These are phyloP conservation scores for Phania funesta DNA, from an alignment of 2,888 invertebrate species.

Conservation along the genomic window DNA sequence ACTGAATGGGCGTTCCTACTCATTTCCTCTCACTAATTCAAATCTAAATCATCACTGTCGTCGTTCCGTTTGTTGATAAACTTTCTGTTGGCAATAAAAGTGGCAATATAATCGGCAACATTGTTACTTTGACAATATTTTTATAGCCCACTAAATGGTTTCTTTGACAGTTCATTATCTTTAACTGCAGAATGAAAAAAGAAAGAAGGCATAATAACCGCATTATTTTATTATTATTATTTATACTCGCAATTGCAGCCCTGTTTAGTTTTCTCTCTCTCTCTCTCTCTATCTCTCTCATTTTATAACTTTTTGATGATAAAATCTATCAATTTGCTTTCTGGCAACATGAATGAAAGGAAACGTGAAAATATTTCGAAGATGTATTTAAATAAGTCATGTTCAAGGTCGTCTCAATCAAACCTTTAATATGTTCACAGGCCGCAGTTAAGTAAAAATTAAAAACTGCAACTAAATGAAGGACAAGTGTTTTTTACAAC, in stretches of 20 bases:
- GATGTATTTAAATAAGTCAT: constrained; percentile 19
- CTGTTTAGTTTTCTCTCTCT: neutral
- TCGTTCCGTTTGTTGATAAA: neutral
- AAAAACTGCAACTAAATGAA: constrained; percentile 8
- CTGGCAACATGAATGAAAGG: neutral
- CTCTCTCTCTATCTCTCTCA: too few relatives aligned
- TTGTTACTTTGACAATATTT: constrained; percentile 70
- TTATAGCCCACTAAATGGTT: constrained; percentile 68
- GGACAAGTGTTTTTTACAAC: constrained; percentile 19
- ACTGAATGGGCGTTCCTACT: constrained; percentile 51
- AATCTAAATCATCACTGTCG: constrained; percentile 40
- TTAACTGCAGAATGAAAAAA: constrained; percentile 20
- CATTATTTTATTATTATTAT: too few relatives aligned
- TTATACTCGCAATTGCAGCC: neutral
- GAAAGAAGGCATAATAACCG: constrained; percentile 12
- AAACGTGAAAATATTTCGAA: neutral
- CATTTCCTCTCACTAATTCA: constrained; percentile 52
- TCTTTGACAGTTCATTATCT: constrained; percentile 71
- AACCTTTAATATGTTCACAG: neutral
- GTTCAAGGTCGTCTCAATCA: constrained; percentile 32
- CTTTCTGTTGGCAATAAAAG: constrained; percentile 59
- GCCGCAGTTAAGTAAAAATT: constrained; percentile 7
- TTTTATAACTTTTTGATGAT: constrained; percentile 29
- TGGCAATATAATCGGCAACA: constrained; percentile 65
- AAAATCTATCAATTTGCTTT: constrained; percentile 19